Evolutionary conservation across 2,113 vertebrate genomes (phyloP), one percentile per base, ranked within the genome.

Genomic region (Nicator chloris): DNA sequence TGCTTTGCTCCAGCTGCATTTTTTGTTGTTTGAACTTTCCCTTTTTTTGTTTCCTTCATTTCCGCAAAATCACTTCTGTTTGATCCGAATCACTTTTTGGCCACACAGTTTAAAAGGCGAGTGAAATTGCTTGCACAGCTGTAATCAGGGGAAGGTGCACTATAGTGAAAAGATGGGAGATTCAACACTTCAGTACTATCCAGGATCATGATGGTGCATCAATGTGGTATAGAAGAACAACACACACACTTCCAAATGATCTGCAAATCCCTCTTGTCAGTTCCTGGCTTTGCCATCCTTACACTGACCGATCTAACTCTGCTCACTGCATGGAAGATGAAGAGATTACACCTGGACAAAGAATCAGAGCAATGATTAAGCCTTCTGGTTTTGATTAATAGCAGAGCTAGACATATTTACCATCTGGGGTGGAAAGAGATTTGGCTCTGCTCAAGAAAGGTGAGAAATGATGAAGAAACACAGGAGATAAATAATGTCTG

Each of bases 331-430:
- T 7, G 4, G 60, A 82, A 92, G 57, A 92, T 76, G 64, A 88
- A 77, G 87, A 92, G 69, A 90, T 60, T 77, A 71, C 49, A 57
- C 10, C 20, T 78, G 53, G 44, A 93, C 68, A 66, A 78, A 91
- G 50, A 64, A 45, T 44, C 7, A 13, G 47, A 72, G 15, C 21
- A 80, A 31, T 47, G 57, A 91, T 91, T 82, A 95, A 88, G 24
- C 30, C 8, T 93, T 83, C 47, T 86, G 20, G 7, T 93, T 94
- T 60, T 85, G 79, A 94, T 96, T 95, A 96, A 90, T 83, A 93
- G 77, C 68, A 86, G 35, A 83, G 40, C 8, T 21, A 75, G 71
- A 82, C 6, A 31, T 88, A 88, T 90, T 83, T 93, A 70, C 60
- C 68, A 75, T 70, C 51, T 72, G 37, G 44, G 13, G 7, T 33